These are phyloP conservation scores for Bolborhynchus lineola DNA, from an alignment of 2,113 vertebrate genomes.

Conservation along the genomic window DNA sequence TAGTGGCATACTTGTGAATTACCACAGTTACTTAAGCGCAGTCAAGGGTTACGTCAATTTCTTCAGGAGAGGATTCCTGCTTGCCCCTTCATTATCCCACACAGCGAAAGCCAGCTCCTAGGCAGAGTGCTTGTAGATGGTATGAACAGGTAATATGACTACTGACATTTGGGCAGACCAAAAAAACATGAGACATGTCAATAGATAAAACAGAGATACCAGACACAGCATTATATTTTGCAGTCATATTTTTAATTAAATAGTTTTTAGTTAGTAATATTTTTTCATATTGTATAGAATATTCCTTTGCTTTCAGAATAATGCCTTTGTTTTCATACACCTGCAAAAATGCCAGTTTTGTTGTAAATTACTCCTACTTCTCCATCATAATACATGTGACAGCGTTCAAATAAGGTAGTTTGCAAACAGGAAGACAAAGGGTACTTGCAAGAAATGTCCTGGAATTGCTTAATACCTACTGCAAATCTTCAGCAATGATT, in stretches of 20 bases:
- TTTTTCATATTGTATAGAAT: neutral
- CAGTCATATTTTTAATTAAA: neutral
- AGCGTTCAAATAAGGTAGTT: neutral
- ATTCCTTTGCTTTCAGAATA: neutral
- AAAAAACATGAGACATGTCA: neutral
- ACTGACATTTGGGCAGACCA: neutral
- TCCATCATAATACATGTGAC: neutral
- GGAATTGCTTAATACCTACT: neutral
- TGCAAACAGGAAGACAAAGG: neutral
- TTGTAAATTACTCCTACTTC: neutral
- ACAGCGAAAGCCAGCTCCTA: neutral
- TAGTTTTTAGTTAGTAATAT: neutral
- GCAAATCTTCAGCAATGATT: neutral
- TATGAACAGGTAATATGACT: neutral
- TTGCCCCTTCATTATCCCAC: neutral
- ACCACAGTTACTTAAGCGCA: accelerated
- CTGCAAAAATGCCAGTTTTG: neutral
- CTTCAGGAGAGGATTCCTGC: neutral
- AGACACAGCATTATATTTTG: too few relatives aligned
- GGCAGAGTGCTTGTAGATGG: neutral
- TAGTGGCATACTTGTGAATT: neutral
- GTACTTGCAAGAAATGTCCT: neutral
- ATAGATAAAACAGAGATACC: neutral
- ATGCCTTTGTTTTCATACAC: neutral
- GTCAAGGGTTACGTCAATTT: accelerated